These are phyloP conservation scores for Drosophila emarginata DNA, from an alignment of 2,888 invertebrate genomes.

Conservation along the genomic window DNA sequence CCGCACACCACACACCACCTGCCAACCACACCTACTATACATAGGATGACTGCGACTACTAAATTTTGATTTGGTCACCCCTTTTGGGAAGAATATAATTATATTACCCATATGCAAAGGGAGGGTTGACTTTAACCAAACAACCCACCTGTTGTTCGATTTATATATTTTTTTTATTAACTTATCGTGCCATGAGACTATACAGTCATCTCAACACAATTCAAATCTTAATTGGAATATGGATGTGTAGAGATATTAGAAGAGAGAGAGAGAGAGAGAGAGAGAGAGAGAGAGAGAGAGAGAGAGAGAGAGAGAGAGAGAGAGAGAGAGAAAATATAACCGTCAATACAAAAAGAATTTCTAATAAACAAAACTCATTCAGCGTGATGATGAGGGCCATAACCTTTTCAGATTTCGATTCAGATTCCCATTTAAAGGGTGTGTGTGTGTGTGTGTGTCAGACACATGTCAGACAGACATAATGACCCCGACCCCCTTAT, in stretches of 20 bases:
- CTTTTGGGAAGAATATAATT: background rate
- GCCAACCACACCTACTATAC: background rate
- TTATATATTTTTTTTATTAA: conserved; percentile 10
- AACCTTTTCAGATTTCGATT: conserved; percentile 30
- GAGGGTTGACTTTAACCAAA: background rate
- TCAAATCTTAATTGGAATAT: conserved; percentile 26
- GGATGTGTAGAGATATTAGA: conserved; percentile 7
- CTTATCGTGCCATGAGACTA: conserved; percentile 30
- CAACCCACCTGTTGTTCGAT: conserved; percentile 27
- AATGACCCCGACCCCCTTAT: conserved; percentile 32
- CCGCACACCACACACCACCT: background rate
- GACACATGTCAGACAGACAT: conserved; percentile 44
- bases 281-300: background rate
- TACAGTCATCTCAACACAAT: conserved; percentile 16
- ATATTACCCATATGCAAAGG: conserved; percentile 14
- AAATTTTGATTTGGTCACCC: background rate
- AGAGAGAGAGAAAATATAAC: no score
- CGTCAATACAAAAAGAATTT: background rate
- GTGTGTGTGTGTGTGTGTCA: conserved; percentile 19
- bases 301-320: background rate
- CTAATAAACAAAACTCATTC: conserved; percentile 23
- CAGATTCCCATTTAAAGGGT: conserved; percentile 22
- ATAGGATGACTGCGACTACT: background rate
- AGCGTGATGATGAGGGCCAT: conserved; percentile 28
- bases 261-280: background rate